Conservation (phyloP, 1,140 invertebrate species). For the Nixonia krombeini region DNA sequence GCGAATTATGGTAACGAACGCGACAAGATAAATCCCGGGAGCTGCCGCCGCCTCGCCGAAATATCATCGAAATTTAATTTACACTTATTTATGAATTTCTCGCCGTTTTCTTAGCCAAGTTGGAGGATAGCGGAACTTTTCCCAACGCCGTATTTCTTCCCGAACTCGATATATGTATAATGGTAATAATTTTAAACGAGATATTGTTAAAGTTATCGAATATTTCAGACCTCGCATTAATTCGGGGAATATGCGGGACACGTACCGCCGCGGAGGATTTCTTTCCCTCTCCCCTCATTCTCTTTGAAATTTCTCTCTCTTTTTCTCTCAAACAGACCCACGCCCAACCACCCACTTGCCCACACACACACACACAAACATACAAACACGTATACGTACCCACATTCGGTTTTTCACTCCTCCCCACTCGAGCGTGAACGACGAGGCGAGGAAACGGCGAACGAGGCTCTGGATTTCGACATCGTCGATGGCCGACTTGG, state of each 20-base stretch:
- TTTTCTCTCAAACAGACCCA: not conserved
- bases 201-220: conserved; percentile 31
- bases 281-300: not conserved
- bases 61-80: no score
- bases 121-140: not conserved
- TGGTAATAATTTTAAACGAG: conserved; percentile 10
- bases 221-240: conserved; percentile 13
- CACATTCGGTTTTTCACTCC: no score
- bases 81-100: no score
- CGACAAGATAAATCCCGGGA: no score
- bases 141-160: not conserved
- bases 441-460: not conserved
- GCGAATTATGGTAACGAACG: no score
- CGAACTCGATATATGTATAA: not conserved
- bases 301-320: not conserved
- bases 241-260: not conserved
- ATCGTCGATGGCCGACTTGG: not conserved
- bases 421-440: no score
- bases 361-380: no score
- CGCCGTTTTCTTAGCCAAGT: no score
- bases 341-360: not conserved
- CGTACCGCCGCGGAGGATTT: not conserved
- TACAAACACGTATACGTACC: no score
- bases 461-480: not conserved
- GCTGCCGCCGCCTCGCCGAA: no score